Percentiles rank a stretch among this genome's conserved stretches.
Conservation (phyloP, 2,888 invertebrate genomes). For the Hipparchia semele region DNA sequence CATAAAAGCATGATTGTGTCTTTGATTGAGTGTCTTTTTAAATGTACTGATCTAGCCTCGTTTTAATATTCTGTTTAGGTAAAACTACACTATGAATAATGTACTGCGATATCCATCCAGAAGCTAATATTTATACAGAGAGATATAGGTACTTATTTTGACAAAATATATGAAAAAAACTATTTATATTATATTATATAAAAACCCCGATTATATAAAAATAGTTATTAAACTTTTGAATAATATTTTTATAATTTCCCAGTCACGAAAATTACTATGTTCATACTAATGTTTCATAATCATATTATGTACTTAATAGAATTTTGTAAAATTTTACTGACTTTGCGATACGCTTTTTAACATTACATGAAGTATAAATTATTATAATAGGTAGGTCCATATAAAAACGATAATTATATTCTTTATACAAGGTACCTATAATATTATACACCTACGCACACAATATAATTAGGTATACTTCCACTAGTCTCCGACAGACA, state of each 20-base stretch:
- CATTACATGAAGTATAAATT: background rate
- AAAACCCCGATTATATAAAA: too few species aligned
- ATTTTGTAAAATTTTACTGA: background rate
- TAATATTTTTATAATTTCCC: background rate
- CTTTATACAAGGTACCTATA: background rate
- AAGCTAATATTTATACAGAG: background rate
- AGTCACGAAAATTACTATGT: background rate
- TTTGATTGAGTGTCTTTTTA: slow-evolving; percentile 18
- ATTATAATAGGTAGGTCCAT: too few species aligned
- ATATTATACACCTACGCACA: background rate
- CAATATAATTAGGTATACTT: background rate
- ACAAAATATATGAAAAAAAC: too few species aligned
- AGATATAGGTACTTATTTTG: too few species aligned
- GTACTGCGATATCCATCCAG: background rate
- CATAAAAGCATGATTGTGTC: slow-evolving; percentile 42
- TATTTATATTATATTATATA: too few species aligned
- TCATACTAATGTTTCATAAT: background rate
- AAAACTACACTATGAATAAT: background rate
- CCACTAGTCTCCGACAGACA: background rate
- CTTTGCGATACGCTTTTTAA: background rate
- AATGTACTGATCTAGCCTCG: slow-evolving; percentile 5
- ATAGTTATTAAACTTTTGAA: background rate
- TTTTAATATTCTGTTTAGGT: slow-evolving; percentile 3
- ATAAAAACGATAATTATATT: too few species aligned
- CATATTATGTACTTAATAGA: too few species aligned